Conservation (phyloP, 2,113 vertebrate genomes). For the Felis catus region F.catus_Fca126_mat1.0 CM031425.1:32280001-32280500, state of each 20-base stretch:
- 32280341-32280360: constrained; percentile 29
- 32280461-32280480: constrained; percentile 15
- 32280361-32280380: constrained; percentile 16
- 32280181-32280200: constrained; percentile 10
- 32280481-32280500: constrained; percentile 37
- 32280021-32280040: not conserved
- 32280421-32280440: not conserved
- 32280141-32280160: constrained; percentile 57
- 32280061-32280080: constrained; percentile 57
- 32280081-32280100: constrained; percentile 59
- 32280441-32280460: constrained; percentile 45
- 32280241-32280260: constrained; percentile 45
- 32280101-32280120: constrained; percentile 67
- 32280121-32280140: constrained; percentile 68
- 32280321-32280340: not conserved
- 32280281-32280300: constrained; percentile 28
- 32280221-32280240: constrained; percentile 17
- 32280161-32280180: constrained; percentile 1
- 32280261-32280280: constrained; percentile 11
- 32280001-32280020: constrained; percentile 39
- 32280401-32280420: not conserved
- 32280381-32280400: not conserved
- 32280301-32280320: not conserved
- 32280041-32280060: constrained; percentile 42
- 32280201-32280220: not conserved